Conservation (phyloP, 2,797 vertebrate genomes). For the Loris lydekkerianus region DNA sequence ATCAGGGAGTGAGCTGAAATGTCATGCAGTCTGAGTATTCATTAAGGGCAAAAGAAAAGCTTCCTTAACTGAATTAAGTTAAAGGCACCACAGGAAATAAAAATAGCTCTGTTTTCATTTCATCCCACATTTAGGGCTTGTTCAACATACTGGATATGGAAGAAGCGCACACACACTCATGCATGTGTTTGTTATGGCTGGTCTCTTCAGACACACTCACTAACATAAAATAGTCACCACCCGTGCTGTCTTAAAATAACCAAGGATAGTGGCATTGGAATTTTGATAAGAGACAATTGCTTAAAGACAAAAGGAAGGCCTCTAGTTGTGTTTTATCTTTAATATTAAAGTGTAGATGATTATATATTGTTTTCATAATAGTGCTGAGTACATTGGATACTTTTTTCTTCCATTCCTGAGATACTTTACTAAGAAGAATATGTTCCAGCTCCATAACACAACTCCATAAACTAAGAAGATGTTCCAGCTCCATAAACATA, state of each 20-base stretch:
- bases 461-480: too few relatives aligned
- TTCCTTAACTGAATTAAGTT: conserved; percentile 25
- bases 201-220: background rate
- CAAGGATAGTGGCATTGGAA: background rate
- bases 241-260: background rate
- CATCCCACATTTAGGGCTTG: background rate
- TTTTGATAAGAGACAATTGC: background rate
- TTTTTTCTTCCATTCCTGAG: too few relatives aligned
- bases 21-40: background rate
- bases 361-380: too few relatives aligned
- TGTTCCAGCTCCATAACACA: too few relatives aligned
- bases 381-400: too few relatives aligned
- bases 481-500: too few relatives aligned
- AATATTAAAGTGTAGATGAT: too few relatives aligned
- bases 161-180: background rate
- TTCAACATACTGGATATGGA: background rate
- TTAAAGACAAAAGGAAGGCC: background rate
- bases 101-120: conserved; percentile 39
- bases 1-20: conserved; percentile 29
- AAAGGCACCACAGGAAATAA: conserved; percentile 4
- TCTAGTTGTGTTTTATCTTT: background rate
- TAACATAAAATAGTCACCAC: background rate
- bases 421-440: too few relatives aligned
- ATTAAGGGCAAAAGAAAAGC: background rate
- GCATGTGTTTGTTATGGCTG: background rate